Percentiles rank a stretch among this genome's conserved stretches.
Conservation (phyloP, 1,140 invertebrate genomes). For the Brachionus calyciflorus region DNA sequence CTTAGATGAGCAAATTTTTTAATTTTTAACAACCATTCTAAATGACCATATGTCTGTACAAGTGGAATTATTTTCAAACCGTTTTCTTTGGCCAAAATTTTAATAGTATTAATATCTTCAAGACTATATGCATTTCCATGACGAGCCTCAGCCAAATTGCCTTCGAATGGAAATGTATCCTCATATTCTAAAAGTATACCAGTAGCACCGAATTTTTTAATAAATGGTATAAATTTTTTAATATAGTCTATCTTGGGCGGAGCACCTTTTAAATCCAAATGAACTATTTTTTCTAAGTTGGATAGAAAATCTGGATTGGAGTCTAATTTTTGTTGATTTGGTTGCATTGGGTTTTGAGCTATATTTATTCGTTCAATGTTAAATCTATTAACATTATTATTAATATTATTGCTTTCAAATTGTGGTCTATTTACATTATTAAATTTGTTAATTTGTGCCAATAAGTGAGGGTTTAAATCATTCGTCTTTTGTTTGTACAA, state of each 20-base stretch:
- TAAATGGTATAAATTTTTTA: slow-evolving; percentile 28
- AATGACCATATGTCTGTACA: slow-evolving; percentile 46
- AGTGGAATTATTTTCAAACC: slow-evolving; percentile 45
- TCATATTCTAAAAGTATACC: slow-evolving; percentile 48
- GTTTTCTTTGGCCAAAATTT: slow-evolving; percentile 40
- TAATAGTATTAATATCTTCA: slow-evolving; percentile 35
- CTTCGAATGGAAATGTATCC: slow-evolving; percentile 47
- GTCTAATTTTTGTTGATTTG: neutral
- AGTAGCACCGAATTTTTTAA: slow-evolving; percentile 44
- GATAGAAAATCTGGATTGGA: neutral
- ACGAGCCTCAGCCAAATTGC: neutral
- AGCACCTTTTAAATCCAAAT: slow-evolving; percentile 46
- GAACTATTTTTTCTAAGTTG: slow-evolving; percentile 28
- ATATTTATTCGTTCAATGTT: no score
- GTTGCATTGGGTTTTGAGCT: neutral
- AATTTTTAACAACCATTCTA: slow-evolving; percentile 43
- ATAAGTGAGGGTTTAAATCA: no score
- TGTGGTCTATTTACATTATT: no score
- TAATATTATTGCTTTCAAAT: no score
- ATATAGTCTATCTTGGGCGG: slow-evolving; percentile 15
- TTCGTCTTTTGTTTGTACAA: no score
- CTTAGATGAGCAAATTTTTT: slow-evolving; percentile 41
- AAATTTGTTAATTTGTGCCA: no score
- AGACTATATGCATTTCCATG: slow-evolving; percentile 33
- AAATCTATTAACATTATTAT: no score